These are phyloP conservation scores for Trididemnum nubilum DNA, from an alignment of 23 tunicate species.

Conservation along the genomic window DNA sequence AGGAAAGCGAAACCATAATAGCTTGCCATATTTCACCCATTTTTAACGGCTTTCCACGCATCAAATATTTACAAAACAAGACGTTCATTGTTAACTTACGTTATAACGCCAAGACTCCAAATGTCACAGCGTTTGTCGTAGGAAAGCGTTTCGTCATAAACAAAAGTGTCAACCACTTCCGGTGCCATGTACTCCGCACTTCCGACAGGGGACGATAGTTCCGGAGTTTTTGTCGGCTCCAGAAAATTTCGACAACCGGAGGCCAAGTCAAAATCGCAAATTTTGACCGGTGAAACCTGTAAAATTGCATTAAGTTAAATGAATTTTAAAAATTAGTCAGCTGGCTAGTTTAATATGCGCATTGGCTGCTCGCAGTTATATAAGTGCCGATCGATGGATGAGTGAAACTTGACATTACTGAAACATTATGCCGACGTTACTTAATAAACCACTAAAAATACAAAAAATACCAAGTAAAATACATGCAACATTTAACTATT, in stretches of 20 bases:
- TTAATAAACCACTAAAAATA: too few relatives aligned
- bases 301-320: neutral
- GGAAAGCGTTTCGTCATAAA: conserved; percentile 77
- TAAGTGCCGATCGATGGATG: too few relatives aligned
- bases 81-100: conserved; percentile 48
- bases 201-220: conserved; percentile 96
- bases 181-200: conserved; percentile 99
- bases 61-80: neutral
- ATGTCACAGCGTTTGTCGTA: conserved; percentile 98
- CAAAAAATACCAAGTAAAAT: too few relatives aligned
- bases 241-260: conserved; percentile 72
- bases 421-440: too few relatives aligned
- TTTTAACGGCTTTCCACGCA: too few relatives aligned
- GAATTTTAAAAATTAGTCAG: too few relatives aligned
- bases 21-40: too few relatives aligned
- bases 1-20: too few relatives aligned
- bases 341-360: too few relatives aligned
- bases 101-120: conserved; percentile 99
- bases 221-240: conserved; percentile 85
- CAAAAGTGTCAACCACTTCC: conserved; percentile 97
- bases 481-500: too few relatives aligned
- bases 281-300: conserved; percentile 96
- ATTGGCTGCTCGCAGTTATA: too few relatives aligned
- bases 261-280: conserved; percentile 98
- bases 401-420: neutral